Base-by-base conservation (phyloP, 2,888 invertebrate genomes). In the Ectemnius lituratus region DNA sequence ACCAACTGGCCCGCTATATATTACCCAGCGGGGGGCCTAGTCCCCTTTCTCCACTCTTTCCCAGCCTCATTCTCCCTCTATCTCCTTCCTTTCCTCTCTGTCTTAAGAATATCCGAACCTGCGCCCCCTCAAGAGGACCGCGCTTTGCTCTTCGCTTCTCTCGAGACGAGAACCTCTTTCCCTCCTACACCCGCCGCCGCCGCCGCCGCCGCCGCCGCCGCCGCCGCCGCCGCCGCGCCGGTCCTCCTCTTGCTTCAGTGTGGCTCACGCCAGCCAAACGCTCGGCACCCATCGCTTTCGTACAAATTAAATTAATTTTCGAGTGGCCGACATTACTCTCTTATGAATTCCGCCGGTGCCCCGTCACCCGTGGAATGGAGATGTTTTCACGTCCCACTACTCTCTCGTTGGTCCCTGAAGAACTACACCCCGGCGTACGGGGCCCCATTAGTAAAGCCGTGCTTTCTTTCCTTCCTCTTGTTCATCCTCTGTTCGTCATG, bases 231-330 rank as follows among this genome's bases (percentile, higher is more conserved):
- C n/a, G n/a, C n/a, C n/a, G n/a, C n/a, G n/a, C n/a, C n/a, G n/a
- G n/a, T 13, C 23, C 0, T 8, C 14, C 58, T 56, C 58, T 45
- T 69, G 57, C 57, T 61, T 67, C 60, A 68, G 62, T 61, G 28
- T 37, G 58, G 64, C 76, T 74, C 73, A 72, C 52, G 52, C 52
- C 16, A 16, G 52, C 37, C 37, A 11, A 37, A 11, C 52, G 52
- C 52, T 14, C 52, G 52, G 52, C 14, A 37, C 37, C 16, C 52
- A 16, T 80, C 80, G 84, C 83, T 84, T 84, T 81, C 85, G 86
- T 85, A 89, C 88, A 89, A 89, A 89, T 89, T 89, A 88, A 89
- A 89, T 89, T 88, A 88, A 89, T 89, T 89, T 86, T 81, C 87
- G 81, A 83, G 80, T 82, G 83, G 79, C 86, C 82, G 81, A 83